Conservation (phyloP, 2,797 vertebrate species). For the Sparus aurata region DNA sequence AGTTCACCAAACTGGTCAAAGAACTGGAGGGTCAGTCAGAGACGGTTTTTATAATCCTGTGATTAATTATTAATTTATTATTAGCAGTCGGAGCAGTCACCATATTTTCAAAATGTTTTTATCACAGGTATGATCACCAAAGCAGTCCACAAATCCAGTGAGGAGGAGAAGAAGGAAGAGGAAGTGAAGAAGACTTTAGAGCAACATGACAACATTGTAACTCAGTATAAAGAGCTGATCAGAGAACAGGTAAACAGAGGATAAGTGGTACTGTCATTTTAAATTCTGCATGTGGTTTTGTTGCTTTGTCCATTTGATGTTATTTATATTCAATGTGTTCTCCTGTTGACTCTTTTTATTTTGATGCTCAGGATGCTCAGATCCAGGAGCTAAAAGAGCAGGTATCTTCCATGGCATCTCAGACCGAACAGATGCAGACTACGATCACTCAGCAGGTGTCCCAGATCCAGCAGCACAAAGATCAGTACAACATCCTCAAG, state of each 20-base stretch:
- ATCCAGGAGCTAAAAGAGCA: conserved; percentile 94
- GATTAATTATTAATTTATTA: not conserved
- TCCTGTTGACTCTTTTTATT: conserved; percentile 6
- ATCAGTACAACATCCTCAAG: conserved; percentile 99
- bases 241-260: conserved; percentile 91
- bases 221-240: conserved; percentile 97
- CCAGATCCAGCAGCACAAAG: conserved; percentile 98
- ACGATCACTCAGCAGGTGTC: conserved; percentile 91
- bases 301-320: not conserved
- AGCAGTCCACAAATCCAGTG: conserved; percentile 97
- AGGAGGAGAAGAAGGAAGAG: conserved; percentile 98
- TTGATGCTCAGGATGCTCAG: conserved; percentile 88
- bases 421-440: conserved; percentile 92
- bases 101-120: not conserved
- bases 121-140: conserved; percentile 94
- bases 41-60: not conserved
- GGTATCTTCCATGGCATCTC: conserved; percentile 84
- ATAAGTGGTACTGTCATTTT: not conserved
- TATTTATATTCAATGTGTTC: not conserved
- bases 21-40: conserved; percentile 93
- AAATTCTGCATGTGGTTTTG: not conserved
- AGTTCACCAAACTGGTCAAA: conserved; percentile 98
- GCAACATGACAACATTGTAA: conserved; percentile 98
- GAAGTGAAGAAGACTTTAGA: conserved; percentile 98
- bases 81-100: not conserved